Conservation (phyloP, 2,113 vertebrate species). For the Sturnira hondurensis region DNA sequence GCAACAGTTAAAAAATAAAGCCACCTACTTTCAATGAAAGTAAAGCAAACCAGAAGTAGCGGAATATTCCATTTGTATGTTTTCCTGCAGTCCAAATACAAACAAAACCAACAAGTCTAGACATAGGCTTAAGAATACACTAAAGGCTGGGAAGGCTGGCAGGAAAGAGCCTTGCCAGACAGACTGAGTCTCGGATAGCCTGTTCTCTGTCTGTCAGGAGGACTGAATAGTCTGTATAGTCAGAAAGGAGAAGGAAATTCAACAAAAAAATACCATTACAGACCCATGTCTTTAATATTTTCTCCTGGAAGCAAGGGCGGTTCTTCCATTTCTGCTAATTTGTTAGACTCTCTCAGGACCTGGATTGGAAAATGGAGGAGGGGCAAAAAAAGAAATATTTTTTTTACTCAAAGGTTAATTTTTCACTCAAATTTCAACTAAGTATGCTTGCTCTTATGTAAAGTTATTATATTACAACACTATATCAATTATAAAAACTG, state of each 20-base stretch:
- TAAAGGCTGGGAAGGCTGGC: background rate
- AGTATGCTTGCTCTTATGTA: slow-evolving; percentile 1
- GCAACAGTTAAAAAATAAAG: background rate
- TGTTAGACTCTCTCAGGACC: slow-evolving; percentile 86
- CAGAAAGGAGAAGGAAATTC: slow-evolving; percentile 3
- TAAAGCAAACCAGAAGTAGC: background rate
- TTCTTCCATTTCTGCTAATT: slow-evolving; percentile 90
- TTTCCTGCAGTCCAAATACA: background rate
- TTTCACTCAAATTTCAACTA: slow-evolving; percentile 36
- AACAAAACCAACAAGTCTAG: background rate
- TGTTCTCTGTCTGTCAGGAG: background rate
- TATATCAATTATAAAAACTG: slow-evolving; percentile 24
- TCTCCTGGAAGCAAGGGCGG: slow-evolving; percentile 92
- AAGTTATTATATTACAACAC: background rate
- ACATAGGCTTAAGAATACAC: background rate
- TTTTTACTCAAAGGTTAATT: slow-evolving; percentile 43
- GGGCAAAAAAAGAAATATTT: slow-evolving; percentile 34
- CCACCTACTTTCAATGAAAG: background rate
- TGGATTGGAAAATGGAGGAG: slow-evolving; percentile 45
- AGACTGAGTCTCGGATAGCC: fast-evolving
- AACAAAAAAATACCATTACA: slow-evolving; percentile 60
- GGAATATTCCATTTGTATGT: background rate
- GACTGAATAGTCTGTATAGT: background rate
- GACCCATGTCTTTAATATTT: slow-evolving; percentile 91
- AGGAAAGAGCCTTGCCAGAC: background rate